Evolutionary conservation across 1,140 invertebrate species (phyloP), one percentile per base, ranked within the genome.

Genomic region (Lithobius niger): DNA sequence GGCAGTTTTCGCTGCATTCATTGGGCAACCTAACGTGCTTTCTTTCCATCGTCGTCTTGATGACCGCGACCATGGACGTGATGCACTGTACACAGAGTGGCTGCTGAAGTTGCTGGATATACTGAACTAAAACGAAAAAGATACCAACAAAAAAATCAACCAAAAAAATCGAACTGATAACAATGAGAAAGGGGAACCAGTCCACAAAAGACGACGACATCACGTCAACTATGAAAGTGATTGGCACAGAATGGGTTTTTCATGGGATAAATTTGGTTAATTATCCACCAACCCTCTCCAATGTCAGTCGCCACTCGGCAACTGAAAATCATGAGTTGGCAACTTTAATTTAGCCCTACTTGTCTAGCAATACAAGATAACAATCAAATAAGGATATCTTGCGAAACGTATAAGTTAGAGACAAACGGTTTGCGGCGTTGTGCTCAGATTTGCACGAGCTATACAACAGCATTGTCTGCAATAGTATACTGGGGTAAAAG

Each of bases 1-100:
- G 52, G 77, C 76, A 26, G 83, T 84, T 72, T 84, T 85, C 55
- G 81, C 79, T 28, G 71, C 73, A 66, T 74, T 69, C 19, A 78
- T 66, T 45, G 74, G 74, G 65, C 79, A 74, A 48, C 72, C 77
- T 53, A 80, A 66, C 36, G 77, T 80, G 18, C 74, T 74, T 61
- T 78, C 74, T 67, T 77, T 78, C 77, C 80, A 80, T 65, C 79
- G 82, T 16, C 21, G n/a, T 27, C 54, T 52, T 26, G 44, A 48
- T 3, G 54, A 52, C 19, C 54, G 15, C 16, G 54, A 55, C 27
- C 27, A 55, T 3, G 54, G 51, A 16, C 54, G 43, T 15, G 54
- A 55, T 3, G 16, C 18, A 3, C 6, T 50, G 19, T 49, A 48
- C 4, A n/a, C 24, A 16, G 44, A 50, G 25, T 28, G 21, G 2